Conservation (phyloP, 2,888 invertebrate species). For the Hemicrepidius hirtus region DNA sequence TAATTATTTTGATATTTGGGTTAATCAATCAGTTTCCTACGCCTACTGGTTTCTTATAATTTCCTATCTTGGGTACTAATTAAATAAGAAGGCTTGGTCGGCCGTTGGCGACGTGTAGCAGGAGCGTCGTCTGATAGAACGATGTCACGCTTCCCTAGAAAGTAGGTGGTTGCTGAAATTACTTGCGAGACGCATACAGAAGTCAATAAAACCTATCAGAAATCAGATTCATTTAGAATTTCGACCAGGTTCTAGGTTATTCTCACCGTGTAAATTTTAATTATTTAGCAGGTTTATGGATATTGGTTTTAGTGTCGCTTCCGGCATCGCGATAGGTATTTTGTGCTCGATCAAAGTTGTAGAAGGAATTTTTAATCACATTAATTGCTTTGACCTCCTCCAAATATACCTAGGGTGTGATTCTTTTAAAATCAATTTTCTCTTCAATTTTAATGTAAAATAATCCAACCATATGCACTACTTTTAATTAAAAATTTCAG, state of each 20-base stretch:
- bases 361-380: no score
- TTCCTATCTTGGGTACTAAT: not conserved
- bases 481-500: no score
- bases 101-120: not conserved
- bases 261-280: constrained; percentile 6
- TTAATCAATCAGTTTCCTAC: constrained; percentile 14
- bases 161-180: constrained; percentile 23
- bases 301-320: constrained; percentile 8
- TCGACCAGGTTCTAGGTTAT: constrained; percentile 10
- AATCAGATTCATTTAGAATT: not conserved
- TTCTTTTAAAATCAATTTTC: no score
- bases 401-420: no score
- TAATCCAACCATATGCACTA: no score
- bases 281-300: constrained; percentile 16
- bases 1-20: no score
- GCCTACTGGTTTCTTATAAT: not conserved
- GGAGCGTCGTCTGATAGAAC: constrained; percentile 26
- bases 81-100: constrained; percentile 6
- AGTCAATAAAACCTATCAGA: not conserved
- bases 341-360: no score
- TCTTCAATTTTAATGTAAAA: no score
- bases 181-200: not conserved
- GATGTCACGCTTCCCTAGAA: constrained; percentile 34
- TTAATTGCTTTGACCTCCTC: no score
- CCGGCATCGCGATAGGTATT: not conserved